Evolutionary conservation across 2,888 invertebrate genomes (phyloP).

Genomic region (Malacosoma neustria): DNA sequence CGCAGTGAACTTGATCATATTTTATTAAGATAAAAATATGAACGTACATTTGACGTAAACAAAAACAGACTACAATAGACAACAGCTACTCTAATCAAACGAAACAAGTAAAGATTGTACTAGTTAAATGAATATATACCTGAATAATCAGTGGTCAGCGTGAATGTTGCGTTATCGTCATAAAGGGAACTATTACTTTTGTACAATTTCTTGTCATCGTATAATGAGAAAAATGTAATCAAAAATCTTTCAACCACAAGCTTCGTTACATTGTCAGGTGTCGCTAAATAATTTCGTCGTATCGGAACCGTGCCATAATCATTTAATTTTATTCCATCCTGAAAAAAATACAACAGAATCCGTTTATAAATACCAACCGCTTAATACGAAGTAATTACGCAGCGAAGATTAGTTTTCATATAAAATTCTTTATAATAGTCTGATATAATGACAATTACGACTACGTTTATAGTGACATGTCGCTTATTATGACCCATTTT

Average conservation of each 20-base stretch:
- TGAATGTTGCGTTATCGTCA: conserved; percentile 20
- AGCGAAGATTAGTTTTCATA: no score
- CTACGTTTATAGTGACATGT: no score
- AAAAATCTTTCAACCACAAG: conserved; percentile 53
- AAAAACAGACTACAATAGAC: no score
- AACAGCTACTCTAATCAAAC: no score
- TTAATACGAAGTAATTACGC: no score
- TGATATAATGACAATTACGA: no score
- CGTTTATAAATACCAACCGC: no score
- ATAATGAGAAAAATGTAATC: conserved; percentile 45
- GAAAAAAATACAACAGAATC: conserved; percentile 16
- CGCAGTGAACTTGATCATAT: no score
- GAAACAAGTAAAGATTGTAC: conserved; percentile 30
- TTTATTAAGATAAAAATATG: no score
- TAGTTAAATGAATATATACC: neutral
- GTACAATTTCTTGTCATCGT: conserved; percentile 1
- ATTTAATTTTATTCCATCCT: conserved; percentile 56
- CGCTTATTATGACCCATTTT: no score
- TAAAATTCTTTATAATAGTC: no score
- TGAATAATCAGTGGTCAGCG: conserved; percentile 3
- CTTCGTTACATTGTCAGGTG: conserved; percentile 18
- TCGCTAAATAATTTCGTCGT: conserved; percentile 35
- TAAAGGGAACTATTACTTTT: conserved; percentile 30
- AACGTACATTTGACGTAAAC: no score
- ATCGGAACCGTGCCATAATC: conserved; percentile 43